phyloP scores from a whole-genome alignment of 2,797 vertebrate genomes.

The Enteromius radiatus region DNA sequence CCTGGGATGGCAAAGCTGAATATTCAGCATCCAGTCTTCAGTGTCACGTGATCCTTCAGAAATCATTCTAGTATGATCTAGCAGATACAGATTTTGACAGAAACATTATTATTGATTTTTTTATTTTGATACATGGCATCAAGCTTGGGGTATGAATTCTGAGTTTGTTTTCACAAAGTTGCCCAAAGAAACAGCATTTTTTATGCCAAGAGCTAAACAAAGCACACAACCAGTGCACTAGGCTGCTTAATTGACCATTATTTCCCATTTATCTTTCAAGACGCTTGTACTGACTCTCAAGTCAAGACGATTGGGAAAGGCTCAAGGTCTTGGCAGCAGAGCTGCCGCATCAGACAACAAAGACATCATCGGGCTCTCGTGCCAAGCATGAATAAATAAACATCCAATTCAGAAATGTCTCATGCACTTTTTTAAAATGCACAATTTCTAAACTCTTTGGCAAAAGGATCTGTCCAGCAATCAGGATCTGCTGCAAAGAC shows the following conservation, averaged over 20 bases:
- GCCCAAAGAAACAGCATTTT: conserved; percentile 19
- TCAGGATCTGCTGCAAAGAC: conserved; percentile 68
- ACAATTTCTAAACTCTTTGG: conserved; percentile 60
- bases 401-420: conserved; percentile 57
- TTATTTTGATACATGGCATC: conserved; percentile 26
- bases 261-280: conserved; percentile 62
- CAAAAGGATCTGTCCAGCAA: conserved; percentile 69
- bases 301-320: conserved; percentile 38
- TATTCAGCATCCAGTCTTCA: neutral
- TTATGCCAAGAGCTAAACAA: conserved; percentile 30
- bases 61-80: neutral
- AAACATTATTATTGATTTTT: neutral
- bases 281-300: conserved; percentile 47
- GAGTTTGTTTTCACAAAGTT: conserved; percentile 8
- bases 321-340: conserved; percentile 42
- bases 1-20: neutral
- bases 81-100: no score
- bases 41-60: neutral
- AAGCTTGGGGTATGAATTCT: conserved; percentile 17
- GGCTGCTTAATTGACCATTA: conserved; percentile 67
- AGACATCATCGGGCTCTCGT: conserved; percentile 5
- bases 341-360: conserved; percentile 28
- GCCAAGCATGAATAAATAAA: conserved; percentile 57
- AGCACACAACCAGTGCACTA: conserved; percentile 44
- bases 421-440: conserved; percentile 61